Conservation (phyloP, 2,113 vertebrate genomes). For the Clinocottus analis region DNA sequence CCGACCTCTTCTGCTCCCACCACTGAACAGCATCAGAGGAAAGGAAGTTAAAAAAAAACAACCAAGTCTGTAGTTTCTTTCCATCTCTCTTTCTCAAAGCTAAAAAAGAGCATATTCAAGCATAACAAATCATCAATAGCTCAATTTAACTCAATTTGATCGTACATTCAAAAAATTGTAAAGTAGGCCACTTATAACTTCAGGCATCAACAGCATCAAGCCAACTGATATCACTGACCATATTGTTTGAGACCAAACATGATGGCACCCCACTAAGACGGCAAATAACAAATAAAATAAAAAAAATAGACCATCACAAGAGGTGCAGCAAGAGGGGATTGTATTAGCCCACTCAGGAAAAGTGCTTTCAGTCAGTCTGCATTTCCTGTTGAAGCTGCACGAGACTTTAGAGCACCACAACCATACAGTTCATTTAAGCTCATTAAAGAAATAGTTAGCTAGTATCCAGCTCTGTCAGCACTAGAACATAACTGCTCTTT, state of each 20-base stretch:
- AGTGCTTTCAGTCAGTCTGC: no score
- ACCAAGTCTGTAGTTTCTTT: neutral
- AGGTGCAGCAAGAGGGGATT: no score
- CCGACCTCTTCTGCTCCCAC: conserved; percentile 75
- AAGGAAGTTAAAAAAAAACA: neutral
- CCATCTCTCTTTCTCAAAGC: neutral
- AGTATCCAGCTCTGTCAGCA: no score
- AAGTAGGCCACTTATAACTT: neutral
- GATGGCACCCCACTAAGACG: neutral
- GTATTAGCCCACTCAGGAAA: no score
- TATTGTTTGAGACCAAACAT: neutral
- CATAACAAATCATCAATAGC: neutral
- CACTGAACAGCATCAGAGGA: conserved; percentile 57
- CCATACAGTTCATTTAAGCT: no score
- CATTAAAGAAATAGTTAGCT: no score
- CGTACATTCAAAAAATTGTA: neutral
- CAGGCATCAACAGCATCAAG: neutral
- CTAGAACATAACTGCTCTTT: no score
- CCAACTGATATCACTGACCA: neutral
- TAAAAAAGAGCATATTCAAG: neutral
- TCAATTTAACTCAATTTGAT: neutral
- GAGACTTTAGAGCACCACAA: no score
- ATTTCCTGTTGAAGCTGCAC: no score
- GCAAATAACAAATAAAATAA: neutral
- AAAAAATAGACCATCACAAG: neutral